Evolutionary conservation across 2,797 vertebrate genomes (phyloP), one percentile per base, ranked within the genome.

Genomic region (Echeneis naucrates): DNA sequence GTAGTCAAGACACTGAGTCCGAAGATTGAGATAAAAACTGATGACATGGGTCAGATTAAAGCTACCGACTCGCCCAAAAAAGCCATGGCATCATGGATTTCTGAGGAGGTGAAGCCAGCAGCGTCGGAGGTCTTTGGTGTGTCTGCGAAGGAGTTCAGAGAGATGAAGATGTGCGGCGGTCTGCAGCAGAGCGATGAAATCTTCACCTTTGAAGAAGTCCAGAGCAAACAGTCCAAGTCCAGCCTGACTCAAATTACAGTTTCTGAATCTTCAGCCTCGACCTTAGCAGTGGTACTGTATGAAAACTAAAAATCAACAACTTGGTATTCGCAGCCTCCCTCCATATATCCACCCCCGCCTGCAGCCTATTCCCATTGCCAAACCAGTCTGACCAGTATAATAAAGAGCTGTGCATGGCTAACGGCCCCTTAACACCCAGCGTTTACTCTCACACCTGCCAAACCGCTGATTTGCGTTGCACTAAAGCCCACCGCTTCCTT

Each of bases 241-340:
- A 89, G 91, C 72, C 76, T 93, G 75, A 91, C 94, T 92, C 95
- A 91, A 79, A 94, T 95, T 67, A 76, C 83, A 30, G 75, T 95
- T 69, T 93, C 94, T 21, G 94, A 96, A 77, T 92, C 95, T 57
- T 94, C 95, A 0, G 51, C 96, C 27, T 70, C 95, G 0, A 91
- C 96, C 80, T 94, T 87, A 95, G 95, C 94, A 70, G 95, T 95
- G 97, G 97, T 98, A 98, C 89, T 94, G 94, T 94, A 94, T 94
- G 89, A 91, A 75, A 77, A 68, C 50, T 62, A 75, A 77, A 42
- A 81, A 79, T 21, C 54, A 68, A 53, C 53, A 45, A 67, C 38
- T 35, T 14, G 30, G 66, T 80, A 56, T 74, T 87, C 83, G 80
- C 82, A 80, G 47, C 81, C 35, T 53, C 79, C 76, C 73, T 65